Evolutionary conservation across 2,797 vertebrate species (phyloP).

Genomic region (Sebastes cheni): DNA sequence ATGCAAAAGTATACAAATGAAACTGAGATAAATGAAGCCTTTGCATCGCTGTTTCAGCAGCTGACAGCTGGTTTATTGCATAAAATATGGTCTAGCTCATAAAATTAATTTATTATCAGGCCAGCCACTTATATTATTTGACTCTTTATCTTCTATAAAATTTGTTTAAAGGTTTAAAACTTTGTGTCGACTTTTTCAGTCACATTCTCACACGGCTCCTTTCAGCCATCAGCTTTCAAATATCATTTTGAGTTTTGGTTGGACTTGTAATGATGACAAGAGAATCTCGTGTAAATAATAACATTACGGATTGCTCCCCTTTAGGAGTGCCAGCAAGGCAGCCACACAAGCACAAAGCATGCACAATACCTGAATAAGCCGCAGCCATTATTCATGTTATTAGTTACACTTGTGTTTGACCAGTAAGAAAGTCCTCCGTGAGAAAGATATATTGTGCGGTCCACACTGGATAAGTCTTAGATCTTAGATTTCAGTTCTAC

Average conservation of each 20-base stretch:
- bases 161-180: not conserved
- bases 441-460: no score
- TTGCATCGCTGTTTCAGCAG: not conserved
- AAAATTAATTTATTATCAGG: not conserved
- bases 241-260: not conserved
- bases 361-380: no score
- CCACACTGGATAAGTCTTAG: not conserved
- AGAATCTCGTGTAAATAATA: not conserved
- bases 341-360: no score
- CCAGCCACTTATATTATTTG: not conserved
- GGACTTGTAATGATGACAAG: not conserved
- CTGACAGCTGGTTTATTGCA: not conserved
- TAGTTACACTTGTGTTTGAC: no score
- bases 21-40: not conserved
- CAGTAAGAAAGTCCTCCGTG: no score
- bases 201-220: not conserved
- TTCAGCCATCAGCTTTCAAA: no score
- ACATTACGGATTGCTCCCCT: not conserved
- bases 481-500: not conserved
- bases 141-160: not conserved
- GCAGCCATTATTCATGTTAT: no score
- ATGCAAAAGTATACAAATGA: constrained; percentile 17
- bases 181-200: not conserved
- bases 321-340: no score
- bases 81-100: not conserved